Evolutionary conservation across 2,797 vertebrate species (phyloP).

Genomic region (Neosalanx taihuensis): DNA sequence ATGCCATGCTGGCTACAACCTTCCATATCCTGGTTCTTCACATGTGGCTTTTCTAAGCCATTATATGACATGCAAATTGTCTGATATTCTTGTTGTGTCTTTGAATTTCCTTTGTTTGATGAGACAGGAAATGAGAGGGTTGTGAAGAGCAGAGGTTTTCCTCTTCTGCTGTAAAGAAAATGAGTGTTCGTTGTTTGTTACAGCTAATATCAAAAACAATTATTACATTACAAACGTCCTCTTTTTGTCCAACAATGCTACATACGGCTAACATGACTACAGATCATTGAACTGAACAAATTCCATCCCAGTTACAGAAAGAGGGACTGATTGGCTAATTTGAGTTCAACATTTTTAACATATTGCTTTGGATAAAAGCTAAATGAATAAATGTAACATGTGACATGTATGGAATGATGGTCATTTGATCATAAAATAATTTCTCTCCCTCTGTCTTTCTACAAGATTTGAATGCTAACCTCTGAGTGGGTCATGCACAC

Average conservation of each 20-base stretch:
- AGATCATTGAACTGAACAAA: not conserved
- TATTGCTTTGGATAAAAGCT: too few species aligned
- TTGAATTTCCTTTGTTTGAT: constrained; percentile 18
- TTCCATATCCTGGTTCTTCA: too few species aligned
- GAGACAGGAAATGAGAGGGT: constrained; percentile 30
- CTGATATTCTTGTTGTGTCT: not conserved
- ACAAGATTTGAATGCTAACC: too few species aligned
- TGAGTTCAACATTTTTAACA: too few species aligned
- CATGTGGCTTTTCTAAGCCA: too few species aligned
- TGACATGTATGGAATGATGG: too few species aligned
- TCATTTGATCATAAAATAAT: too few species aligned
- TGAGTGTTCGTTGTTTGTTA: constrained; percentile 33
- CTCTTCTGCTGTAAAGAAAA: constrained; percentile 28
- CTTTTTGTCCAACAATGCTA: constrained; percentile 18
- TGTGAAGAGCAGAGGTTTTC: constrained; percentile 36
- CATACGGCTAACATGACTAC: constrained; percentile 9
- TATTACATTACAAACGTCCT: constrained; percentile 37
- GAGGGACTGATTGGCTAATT: too few species aligned
- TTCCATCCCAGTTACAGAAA: too few species aligned
- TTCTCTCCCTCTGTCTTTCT: too few species aligned
- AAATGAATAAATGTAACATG: too few species aligned
- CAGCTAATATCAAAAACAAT: constrained; percentile 13
- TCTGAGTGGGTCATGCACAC: not conserved
- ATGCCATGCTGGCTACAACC: too few species aligned
- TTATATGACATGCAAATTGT: not conserved